Percentiles rank a stretch among this genome's conserved stretches.
Evolutionary conservation across 2,113 vertebrate genomes (phyloP).

Genomic region (Monarcha castaneiventris): DNA sequence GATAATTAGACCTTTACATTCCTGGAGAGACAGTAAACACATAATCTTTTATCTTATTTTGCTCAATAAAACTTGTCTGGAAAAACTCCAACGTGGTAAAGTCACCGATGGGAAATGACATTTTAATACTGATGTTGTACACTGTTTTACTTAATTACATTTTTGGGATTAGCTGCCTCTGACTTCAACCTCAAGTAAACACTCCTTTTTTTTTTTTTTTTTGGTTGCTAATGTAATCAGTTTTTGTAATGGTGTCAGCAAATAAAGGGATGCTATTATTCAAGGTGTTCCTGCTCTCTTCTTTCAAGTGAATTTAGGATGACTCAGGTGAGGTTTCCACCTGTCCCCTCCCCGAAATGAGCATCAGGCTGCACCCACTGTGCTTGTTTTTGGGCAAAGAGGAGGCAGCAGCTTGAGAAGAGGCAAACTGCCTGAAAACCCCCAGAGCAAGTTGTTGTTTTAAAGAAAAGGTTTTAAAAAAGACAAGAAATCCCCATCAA

Average conservation of each 20-base stretch:
- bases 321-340: not conserved
- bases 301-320: not conserved
- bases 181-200: constrained; percentile 78
- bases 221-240: constrained; percentile 77
- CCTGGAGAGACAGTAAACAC: constrained; percentile 75
- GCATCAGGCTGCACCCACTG: not conserved
- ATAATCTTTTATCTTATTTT: constrained; percentile 75
- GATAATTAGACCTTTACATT: constrained; percentile 84
- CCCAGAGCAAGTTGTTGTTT: not conserved
- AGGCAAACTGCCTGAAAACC: not conserved
- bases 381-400: not conserved
- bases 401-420: not conserved
- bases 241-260: constrained; percentile 79
- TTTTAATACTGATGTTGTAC: constrained; percentile 80
- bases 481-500: too few species aligned
- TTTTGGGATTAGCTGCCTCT: constrained; percentile 77
- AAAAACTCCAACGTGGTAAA: constrained; percentile 66
- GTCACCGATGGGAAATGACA: constrained; percentile 68
- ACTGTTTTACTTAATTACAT: constrained; percentile 74
- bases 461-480: not conserved
- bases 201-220: constrained; percentile 55
- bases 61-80: constrained; percentile 76
- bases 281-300: constrained; percentile 26
- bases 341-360: not conserved
- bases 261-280: constrained; percentile 82